These are phyloP conservation scores for Chelonia mydas DNA, from an alignment of 2,797 vertebrate genomes.

Conservation along the genomic window DNA sequence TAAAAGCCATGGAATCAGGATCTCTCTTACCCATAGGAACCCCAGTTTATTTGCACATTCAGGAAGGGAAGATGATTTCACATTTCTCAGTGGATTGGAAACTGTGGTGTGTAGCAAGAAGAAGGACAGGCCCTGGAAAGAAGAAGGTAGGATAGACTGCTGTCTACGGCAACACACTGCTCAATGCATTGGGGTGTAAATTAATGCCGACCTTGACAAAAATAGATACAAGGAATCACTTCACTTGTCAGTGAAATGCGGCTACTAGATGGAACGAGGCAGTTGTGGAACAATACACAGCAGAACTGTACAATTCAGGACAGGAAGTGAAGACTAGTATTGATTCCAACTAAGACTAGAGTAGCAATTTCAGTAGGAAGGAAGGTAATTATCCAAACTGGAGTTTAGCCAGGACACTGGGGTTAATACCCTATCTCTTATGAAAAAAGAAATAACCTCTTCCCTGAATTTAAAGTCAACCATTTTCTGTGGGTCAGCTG, in stretches of 20 bases:
- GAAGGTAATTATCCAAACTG: background rate
- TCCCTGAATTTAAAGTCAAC: background rate
- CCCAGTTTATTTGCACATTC: background rate
- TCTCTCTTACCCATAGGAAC: background rate
- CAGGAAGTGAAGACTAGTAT: background rate
- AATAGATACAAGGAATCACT: background rate
- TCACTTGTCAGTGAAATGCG: background rate
- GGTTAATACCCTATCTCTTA: background rate
- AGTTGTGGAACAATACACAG: fast-evolving
- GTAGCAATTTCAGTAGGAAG: background rate
- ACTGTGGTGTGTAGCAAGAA: background rate
- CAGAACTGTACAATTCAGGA: background rate
- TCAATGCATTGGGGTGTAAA: background rate
- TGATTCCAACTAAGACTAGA: fast-evolving
- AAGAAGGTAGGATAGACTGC: background rate
- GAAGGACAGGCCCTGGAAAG: background rate
- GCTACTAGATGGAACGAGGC: background rate
- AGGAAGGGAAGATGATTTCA: background rate
- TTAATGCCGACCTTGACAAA: background rate
- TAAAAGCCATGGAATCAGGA: background rate
- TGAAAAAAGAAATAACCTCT: background rate
- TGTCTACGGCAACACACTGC: fast-evolving
- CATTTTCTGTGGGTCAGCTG: fast-evolving
- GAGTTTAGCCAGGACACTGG: background rate
- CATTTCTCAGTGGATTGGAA: background rate